Conservation (phyloP, 2,113 vertebrate genomes). For the Rousettus leschenaultii region DNA sequence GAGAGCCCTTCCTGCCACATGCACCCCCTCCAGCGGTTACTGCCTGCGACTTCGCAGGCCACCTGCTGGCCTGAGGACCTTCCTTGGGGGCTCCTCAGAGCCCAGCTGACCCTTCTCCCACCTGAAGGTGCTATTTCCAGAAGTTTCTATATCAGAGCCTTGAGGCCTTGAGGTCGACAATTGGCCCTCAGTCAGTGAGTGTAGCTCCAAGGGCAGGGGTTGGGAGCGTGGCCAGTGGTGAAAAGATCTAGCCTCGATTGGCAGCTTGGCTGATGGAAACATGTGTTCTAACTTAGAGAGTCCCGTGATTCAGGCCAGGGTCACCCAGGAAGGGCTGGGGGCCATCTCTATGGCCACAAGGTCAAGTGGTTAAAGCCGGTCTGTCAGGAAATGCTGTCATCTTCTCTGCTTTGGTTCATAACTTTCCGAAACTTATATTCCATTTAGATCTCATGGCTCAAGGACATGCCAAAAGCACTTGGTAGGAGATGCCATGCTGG, state of each 20-base stretch:
- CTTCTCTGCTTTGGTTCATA: slow-evolving; percentile 31
- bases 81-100: neutral
- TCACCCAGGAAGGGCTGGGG: neutral
- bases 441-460: neutral
- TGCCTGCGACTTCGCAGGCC: neutral
- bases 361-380: neutral
- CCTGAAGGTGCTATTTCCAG: neutral
- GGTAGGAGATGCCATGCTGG: neutral
- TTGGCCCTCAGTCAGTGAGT: neutral
- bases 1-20: neutral
- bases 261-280: neutral
- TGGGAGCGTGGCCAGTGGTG: neutral
- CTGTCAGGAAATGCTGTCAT: neutral
- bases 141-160: neutral
- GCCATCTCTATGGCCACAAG: neutral
- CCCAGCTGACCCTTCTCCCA: neutral
- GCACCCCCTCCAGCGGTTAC: neutral
- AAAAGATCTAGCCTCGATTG: neutral
- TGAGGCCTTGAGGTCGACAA: neutral
- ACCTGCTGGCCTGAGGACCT: neutral
- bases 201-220: neutral
- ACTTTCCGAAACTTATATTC: neutral
- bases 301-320: neutral
- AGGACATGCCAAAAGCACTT: neutral
- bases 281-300: neutral